Percentiles rank a stretch among this genome's conserved stretches.
These are phyloP conservation scores for Chaenocephalus aceratus DNA, from an alignment of 2,113 vertebrate species.

Conservation along the genomic window DNA sequence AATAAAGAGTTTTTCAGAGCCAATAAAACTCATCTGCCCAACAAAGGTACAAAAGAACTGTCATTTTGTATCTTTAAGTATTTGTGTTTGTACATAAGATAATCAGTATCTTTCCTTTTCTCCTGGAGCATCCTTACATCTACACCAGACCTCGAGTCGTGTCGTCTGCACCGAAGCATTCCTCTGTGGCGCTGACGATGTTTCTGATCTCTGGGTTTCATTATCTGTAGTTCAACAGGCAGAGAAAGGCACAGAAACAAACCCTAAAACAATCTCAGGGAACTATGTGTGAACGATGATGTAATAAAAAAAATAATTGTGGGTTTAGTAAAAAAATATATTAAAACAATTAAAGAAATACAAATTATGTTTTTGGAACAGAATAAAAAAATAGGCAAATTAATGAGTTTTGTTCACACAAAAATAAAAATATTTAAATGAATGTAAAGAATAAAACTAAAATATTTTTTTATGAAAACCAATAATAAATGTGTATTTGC, in stretches of 20 bases:
- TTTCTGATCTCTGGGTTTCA: not conserved
- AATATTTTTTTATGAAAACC: too few species aligned
- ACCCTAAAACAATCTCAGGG: too few species aligned
- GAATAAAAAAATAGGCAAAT: too few species aligned
- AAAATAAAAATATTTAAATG: too few species aligned
- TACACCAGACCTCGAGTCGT: conserved; percentile 37
- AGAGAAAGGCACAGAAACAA: not conserved
- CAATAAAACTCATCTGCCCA: conserved; percentile 71
- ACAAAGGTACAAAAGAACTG: conserved; percentile 46
- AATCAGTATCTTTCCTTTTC: not conserved
- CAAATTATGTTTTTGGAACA: too few species aligned
- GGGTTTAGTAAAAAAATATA: too few species aligned
- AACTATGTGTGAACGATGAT: too few species aligned
- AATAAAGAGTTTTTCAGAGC: conserved; percentile 60
- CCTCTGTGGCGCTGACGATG: not conserved
- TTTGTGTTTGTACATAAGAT: not conserved
- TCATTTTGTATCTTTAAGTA: not conserved
- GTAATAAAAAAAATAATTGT: too few species aligned
- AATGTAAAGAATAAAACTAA: too few species aligned
- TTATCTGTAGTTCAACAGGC: not conserved
- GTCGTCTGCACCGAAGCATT: not conserved
- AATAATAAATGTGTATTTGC: too few species aligned
- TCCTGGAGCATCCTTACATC: conserved; percentile 71
- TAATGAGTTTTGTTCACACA: too few species aligned
- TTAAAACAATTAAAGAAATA: too few species aligned